phyloP scores from a whole-genome alignment of 1,140 invertebrate genomes.

The Drosophila chauvacae region DNA sequence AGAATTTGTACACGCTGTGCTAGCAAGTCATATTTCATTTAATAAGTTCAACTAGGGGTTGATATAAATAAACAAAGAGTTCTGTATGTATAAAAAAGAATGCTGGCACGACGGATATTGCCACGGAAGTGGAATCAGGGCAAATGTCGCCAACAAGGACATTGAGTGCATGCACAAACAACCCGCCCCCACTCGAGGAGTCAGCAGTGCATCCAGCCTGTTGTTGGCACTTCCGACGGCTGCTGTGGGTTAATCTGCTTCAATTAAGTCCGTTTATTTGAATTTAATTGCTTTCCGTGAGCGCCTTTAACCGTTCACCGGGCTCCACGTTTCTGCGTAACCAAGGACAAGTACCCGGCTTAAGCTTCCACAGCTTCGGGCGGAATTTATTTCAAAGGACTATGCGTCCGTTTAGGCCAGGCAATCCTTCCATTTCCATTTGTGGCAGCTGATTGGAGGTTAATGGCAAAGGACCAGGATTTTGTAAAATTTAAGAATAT shows the following conservation, averaged over 20 bases:
- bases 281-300: slow-evolving; percentile 78
- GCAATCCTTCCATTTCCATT: slow-evolving; percentile 5
- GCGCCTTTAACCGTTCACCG: slow-evolving; percentile 4
- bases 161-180: slow-evolving; percentile 43
- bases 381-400: background rate
- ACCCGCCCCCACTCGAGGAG: slow-evolving; percentile 13
- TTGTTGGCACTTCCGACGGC: slow-evolving; percentile 37
- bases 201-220: slow-evolving; percentile 13
- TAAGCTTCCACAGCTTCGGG: slow-evolving; percentile 6
- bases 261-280: slow-evolving; percentile 79
- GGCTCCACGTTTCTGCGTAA: slow-evolving; percentile 8
- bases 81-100: slow-evolving; percentile 1
- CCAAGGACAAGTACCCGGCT: slow-evolving; percentile 5
- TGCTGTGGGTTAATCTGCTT: slow-evolving; percentile 76
- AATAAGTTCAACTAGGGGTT: slow-evolving; percentile 46
- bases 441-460: slow-evolving; percentile 25
- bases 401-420: background rate
- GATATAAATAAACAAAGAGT: slow-evolving; percentile 35
- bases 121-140: slow-evolving; percentile 70
- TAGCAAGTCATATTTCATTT: slow-evolving; percentile 58
- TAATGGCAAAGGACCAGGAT: slow-evolving; percentile 10
- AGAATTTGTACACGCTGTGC: slow-evolving; percentile 3
- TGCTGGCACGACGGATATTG: slow-evolving; percentile 54
- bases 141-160: slow-evolving; percentile 69
- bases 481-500: too few species aligned